phyloP scores from a whole-genome alignment of 2,888 invertebrate genomes.

The Rhorus exstirpatorius region DNA sequence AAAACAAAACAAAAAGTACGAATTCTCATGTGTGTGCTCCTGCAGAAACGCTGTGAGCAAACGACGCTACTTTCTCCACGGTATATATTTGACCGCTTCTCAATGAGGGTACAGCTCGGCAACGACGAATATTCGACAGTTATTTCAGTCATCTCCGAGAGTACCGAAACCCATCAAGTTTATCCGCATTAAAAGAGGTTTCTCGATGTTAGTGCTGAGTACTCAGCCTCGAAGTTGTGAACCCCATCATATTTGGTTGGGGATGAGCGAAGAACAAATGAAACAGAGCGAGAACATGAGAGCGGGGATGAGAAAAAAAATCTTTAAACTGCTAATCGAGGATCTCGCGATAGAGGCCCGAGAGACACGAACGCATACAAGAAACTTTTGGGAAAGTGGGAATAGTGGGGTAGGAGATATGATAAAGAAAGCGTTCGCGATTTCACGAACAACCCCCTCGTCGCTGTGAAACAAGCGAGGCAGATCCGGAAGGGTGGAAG shows the following conservation, averaged over 20 bases:
- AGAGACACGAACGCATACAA: neutral
- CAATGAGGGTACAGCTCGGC: neutral
- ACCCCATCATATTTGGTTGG: neutral
- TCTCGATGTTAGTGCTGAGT: neutral
- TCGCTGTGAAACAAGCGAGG: conserved; percentile 35
- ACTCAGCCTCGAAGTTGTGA: neutral
- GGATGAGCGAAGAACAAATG: conserved; percentile 17
- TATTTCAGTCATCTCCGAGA: conserved; percentile 15
- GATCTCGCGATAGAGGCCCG: conserved; percentile 8
- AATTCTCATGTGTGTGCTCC: neutral
- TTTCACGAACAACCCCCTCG: conserved; percentile 53
- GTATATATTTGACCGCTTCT: conserved; percentile 3
- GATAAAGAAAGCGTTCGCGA: conserved; percentile 51
- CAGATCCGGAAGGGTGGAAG: conserved; percentile 49
- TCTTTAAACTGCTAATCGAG: conserved; percentile 46
- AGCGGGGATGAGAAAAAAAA: conserved; percentile 16
- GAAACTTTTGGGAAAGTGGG: conserved; percentile 29
- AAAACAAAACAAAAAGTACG: neutral
- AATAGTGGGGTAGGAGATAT: conserved; percentile 21
- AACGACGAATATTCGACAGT: neutral
- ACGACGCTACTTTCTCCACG: neutral
- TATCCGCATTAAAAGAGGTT: conserved; percentile 1
- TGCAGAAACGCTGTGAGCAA: neutral
- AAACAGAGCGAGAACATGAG: neutral
- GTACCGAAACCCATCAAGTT: conserved; percentile 5